Evolutionary conservation across 2,888 invertebrate genomes (phyloP).

Genomic region (Vandiemenella viatica): DNA sequence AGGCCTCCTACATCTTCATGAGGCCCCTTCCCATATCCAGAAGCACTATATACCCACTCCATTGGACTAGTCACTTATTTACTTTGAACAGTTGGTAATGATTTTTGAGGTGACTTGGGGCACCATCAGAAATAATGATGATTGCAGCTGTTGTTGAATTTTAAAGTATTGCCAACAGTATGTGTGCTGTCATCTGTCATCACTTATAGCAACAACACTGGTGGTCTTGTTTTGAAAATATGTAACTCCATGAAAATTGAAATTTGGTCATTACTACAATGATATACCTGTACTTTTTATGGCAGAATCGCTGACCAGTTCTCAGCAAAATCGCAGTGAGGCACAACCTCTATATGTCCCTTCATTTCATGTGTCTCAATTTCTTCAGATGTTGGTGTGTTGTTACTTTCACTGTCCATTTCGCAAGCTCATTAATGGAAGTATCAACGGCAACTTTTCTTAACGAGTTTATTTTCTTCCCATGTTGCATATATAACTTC

Average conservation of each 20-base stretch:
- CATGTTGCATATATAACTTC: too few species aligned
- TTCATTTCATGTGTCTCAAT: not conserved
- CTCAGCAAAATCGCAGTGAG: not conserved
- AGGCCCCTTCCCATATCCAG: not conserved
- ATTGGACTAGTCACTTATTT: not conserved
- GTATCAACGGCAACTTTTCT: not conserved
- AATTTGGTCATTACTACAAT: too few species aligned
- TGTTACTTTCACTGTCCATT: not conserved
- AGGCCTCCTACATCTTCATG: not conserved
- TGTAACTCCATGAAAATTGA: not conserved
- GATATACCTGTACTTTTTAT: too few species aligned
- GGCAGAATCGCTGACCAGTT: too few species aligned
- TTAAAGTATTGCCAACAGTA: not conserved
- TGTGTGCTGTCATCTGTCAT: too few species aligned
- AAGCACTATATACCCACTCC: not conserved
- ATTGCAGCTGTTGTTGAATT: not conserved
- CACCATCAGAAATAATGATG: not conserved
- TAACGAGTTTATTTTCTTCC: not conserved
- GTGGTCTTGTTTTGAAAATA: not conserved
- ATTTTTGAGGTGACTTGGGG: not conserved
- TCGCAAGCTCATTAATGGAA: not conserved
- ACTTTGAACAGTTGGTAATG: not conserved
- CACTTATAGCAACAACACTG: not conserved
- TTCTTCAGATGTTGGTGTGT: not conserved
- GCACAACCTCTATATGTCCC: not conserved